Evolutionary conservation across 2,797 vertebrate species (phyloP).

Genomic region (Antrozous pallidus): DNA sequence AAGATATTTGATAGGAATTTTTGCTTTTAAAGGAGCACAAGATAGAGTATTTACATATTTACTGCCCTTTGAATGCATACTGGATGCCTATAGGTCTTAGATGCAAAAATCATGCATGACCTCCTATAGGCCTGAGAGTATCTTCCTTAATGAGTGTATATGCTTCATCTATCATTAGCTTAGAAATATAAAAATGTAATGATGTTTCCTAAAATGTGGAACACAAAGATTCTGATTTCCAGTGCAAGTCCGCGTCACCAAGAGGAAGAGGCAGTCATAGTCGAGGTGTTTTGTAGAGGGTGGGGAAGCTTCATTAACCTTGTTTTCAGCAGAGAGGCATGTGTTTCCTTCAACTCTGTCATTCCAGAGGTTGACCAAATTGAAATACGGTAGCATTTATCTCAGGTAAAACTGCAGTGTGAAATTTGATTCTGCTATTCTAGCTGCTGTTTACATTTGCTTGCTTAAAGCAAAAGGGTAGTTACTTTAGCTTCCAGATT

Average conservation of each 20-base stretch:
- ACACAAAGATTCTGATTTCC: background rate
- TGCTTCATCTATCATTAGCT: background rate
- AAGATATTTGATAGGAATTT: background rate
- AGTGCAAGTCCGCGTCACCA: background rate
- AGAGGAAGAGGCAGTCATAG: background rate
- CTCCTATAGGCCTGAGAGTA: background rate
- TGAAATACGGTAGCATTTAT: too few species aligned
- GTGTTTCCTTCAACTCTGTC: slow-evolving; percentile 8
- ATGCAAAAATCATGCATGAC: background rate
- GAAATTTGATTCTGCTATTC: too few species aligned
- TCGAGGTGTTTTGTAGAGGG: background rate
- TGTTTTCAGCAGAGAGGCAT: background rate
- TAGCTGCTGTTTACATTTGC: too few species aligned
- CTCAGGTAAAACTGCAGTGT: too few species aligned
- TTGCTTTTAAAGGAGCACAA: background rate
- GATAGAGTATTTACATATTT: background rate
- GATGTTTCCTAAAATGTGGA: background rate
- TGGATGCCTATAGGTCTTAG: background rate
- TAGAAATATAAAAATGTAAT: background rate
- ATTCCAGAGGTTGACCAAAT: background rate
- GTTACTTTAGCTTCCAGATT: too few species aligned
- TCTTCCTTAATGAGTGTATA: background rate
- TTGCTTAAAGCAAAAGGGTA: too few species aligned
- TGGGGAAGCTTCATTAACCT: background rate
- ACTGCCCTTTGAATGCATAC: background rate